Evolutionary conservation across 2,888 invertebrate species (phyloP), one percentile per base, ranked within the genome.

Genomic region (Gymnocheta viridis): DNA sequence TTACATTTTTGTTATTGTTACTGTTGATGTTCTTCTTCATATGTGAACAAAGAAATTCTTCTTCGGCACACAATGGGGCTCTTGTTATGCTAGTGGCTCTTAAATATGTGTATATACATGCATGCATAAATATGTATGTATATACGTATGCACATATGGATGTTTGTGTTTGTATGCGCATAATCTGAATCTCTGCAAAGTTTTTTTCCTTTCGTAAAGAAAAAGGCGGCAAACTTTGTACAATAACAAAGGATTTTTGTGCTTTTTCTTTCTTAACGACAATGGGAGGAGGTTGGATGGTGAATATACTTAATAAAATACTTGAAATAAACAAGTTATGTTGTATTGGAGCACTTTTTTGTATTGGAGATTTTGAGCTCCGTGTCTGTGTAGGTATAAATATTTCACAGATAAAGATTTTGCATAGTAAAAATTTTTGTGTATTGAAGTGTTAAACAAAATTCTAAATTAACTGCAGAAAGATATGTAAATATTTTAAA

Each of bases 1-100:
- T 64, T 27, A 7, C 3, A 12, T 47, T 69, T 19, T 56, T 58
- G 41, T 62, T 60, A n/a, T 49, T 54, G 44, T 60, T 47, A 69
- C n/a, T 77, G 10, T 70, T 24, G 49, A 51, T 38, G 66, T 82
- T 60, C 41, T 41, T 80, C 49, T 60, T 69, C 19, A 44, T 62
- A 67, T 76, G 54, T 47, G 72, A 84, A 84, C 81, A 81, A 84
- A 84, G 84, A 84, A 81, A 81, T 84, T 84, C 81, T 77, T 84
- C 72, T 67, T 54, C 24, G 62, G 62, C 67, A 54, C 66, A 84
- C 84, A 84, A 77, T 84, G 81, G 77, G 77, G 76, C 72, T 77
- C 54, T 66, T 66, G 51, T 41, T 70, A 62, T 54, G 41, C 35
- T 51, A 49, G 38, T 69, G 69, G 60, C 60, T 78, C 69, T 49